Evolutionary conservation across 1,140 invertebrate species (phyloP).

Genomic region (Drosophila santomea): DNA sequence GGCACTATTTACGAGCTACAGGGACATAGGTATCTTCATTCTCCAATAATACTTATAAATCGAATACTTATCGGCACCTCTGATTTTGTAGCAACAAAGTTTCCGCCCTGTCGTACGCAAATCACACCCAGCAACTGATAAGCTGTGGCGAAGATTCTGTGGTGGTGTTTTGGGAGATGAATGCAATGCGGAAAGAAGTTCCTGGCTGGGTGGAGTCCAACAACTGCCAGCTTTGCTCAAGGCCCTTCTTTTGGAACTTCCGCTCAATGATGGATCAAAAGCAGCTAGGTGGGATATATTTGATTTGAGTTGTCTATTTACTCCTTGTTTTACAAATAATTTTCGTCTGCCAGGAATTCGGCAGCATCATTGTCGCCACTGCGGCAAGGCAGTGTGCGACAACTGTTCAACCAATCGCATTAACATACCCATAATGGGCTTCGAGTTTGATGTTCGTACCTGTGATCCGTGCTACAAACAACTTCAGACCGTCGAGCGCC

Average conservation of each 20-base stretch:
- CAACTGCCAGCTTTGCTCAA: constrained; percentile 95
- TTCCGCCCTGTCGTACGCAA: constrained; percentile 92
- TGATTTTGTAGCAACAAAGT: constrained; percentile 88
- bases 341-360: constrained; percentile 86
- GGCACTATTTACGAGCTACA: constrained; percentile 99
- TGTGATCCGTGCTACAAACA: constrained; percentile 95
- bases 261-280: constrained; percentile 99
- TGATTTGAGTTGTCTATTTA: not conserved
- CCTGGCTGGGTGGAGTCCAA: constrained; percentile 97
- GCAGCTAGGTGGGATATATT: constrained; percentile 89
- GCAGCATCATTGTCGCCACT: constrained; percentile 95
- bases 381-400: constrained; percentile 97
- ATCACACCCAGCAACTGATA: constrained; percentile 92
- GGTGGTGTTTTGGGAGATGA: constrained; percentile 98
- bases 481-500: constrained; percentile 93
- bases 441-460: constrained; percentile 98
- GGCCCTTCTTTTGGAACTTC: constrained; percentile 99
- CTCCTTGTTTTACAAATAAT: not conserved
- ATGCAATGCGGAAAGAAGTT: constrained; percentile 94
- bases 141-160: constrained; percentile 97
- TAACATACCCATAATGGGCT: constrained; percentile 97
- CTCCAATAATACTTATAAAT: not conserved
- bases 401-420: constrained; percentile 95
- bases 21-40: constrained; percentile 91
- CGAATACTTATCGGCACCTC: not conserved